Percentiles rank a stretch among this genome's conserved stretches.
Evolutionary conservation across 2,797 vertebrate species (phyloP).

Genomic region (Gadopsis marmoratus): DNA sequence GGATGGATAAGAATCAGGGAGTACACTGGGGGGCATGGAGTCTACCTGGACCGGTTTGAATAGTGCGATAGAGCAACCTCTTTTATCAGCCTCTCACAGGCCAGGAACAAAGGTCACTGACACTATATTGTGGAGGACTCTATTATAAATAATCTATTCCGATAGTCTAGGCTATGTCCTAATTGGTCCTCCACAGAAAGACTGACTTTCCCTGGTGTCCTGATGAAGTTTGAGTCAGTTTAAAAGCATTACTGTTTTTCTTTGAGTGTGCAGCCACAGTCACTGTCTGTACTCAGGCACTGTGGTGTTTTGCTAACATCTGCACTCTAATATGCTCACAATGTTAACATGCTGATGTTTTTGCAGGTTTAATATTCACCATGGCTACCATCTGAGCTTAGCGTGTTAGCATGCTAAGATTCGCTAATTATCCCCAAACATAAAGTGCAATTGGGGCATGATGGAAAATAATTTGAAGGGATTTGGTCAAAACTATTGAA

Average conservation of each 20-base stretch:
- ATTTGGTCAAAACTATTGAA: not conserved
- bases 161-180: slow-evolving; percentile 41
- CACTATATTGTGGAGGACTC: slow-evolving; percentile 41
- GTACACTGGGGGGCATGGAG: slow-evolving; percentile 39
- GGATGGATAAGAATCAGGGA: slow-evolving; percentile 67
- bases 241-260: slow-evolving; percentile 24
- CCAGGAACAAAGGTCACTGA: slow-evolving; percentile 67
- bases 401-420: not conserved
- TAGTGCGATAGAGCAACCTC: slow-evolving; percentile 42
- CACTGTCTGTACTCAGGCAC: too few species aligned
- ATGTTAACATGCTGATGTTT: not conserved
- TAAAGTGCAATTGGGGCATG: not conserved
- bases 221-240: slow-evolving; percentile 26
- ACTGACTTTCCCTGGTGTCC: slow-evolving; percentile 42
- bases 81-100: slow-evolving; percentile 66
- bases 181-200: slow-evolving; percentile 47
- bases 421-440: not conserved
- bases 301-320: not conserved
- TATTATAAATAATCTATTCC: slow-evolving; percentile 44
- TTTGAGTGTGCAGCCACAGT: not conserved
- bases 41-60: slow-evolving; percentile 54
- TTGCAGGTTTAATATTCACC: slow-evolving; percentile 4
- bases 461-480: not conserved
- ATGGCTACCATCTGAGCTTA: not conserved
- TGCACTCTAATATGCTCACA: not conserved